Conservation (phyloP, 92 coral and sea anemone genomes). For the Umimayanthus kanabou region DNA sequence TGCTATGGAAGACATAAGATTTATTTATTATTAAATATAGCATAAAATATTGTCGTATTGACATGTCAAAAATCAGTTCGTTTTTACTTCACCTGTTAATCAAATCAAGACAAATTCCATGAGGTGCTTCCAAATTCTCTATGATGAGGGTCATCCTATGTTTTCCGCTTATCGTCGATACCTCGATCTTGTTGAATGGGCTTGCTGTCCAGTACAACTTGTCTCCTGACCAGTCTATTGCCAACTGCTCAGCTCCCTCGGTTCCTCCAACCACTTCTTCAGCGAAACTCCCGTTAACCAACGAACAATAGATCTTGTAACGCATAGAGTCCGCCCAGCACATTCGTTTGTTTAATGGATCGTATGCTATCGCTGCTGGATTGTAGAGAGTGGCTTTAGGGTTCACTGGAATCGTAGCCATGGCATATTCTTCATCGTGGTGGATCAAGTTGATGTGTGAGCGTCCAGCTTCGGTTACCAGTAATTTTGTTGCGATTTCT, state of each 20-base stretch:
- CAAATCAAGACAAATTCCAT: slow-evolving; percentile 31
- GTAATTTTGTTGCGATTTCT: slow-evolving; percentile 16
- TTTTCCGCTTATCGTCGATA: neutral
- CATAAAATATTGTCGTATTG: neutral
- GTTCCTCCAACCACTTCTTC: neutral
- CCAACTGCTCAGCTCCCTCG: neutral
- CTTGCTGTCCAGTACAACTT: slow-evolving; percentile 28
- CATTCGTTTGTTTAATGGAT: slow-evolving; percentile 29
- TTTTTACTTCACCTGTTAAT: slow-evolving; percentile 17
- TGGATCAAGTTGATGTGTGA: neutral
- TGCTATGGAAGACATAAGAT: too few relatives aligned
- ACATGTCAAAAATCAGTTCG: neutral
- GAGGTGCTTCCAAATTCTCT: neutral
- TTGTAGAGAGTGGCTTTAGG: neutral
- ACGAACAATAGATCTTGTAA: slow-evolving; percentile 24
- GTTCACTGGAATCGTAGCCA: slow-evolving; percentile 5
- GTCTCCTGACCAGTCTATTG: slow-evolving; percentile 22
- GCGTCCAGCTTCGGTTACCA: slow-evolving; percentile 21
- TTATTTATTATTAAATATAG: too few relatives aligned
- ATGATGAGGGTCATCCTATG: neutral
- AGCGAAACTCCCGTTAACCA: slow-evolving; percentile 29
- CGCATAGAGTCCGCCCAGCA: slow-evolving; percentile 21
- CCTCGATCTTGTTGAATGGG: slow-evolving; percentile 20
- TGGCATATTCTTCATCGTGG: slow-evolving; percentile 8
- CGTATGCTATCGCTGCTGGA: slow-evolving; percentile 9